Evolutionary conservation across 2,113 vertebrate species (phyloP), one percentile per base, ranked within the genome.

Genomic region (Brienomyrus longianalis): DNA sequence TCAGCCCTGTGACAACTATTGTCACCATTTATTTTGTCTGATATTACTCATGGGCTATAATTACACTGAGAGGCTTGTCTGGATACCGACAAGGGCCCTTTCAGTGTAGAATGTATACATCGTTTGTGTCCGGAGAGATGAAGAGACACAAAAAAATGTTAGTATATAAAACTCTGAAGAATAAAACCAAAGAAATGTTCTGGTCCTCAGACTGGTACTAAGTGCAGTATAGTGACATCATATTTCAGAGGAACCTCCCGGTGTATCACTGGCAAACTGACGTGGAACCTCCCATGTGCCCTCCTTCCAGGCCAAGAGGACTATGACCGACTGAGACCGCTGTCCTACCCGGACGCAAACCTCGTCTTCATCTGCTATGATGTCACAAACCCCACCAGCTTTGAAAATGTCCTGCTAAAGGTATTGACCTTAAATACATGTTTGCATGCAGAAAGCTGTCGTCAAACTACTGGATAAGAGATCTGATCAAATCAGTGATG

Each of bases 321-420:
- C 92, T 97, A 97, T 0, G 96, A 97, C 83, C 93, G 95, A 0
- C 93, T 97, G 0, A 94, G 96, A 17, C 96, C 96, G 0, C 95
- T 97, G 4, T 97, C 96, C n/a, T 97, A 97, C 93, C 96, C 96
- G 92, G 95, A 95, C 89, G 95, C 95, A 23, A 95, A 97, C 0
- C 90, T 97, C 0, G 94, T 97, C 86, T 92, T 97, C 89, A 96
- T 97, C 90, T 97, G 96, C 91, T 97, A 96, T 3, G 96, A 97
- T 7, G 96, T 97, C 92, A 97, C 95, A 95, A 96, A 95, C 93
- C 96, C 96, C 83, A 95, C 95, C 5, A 97, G 96, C 92, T 97
- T 95, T 2, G 95, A 97, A 0, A 97, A 97, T 0, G 94, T 97
- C 83, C 90, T 95, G 90, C 94, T 96, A 86, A 97, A 96, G 96